phyloP scores from a whole-genome alignment of 2,113 vertebrate species.

The Myotis davidii region DNA sequence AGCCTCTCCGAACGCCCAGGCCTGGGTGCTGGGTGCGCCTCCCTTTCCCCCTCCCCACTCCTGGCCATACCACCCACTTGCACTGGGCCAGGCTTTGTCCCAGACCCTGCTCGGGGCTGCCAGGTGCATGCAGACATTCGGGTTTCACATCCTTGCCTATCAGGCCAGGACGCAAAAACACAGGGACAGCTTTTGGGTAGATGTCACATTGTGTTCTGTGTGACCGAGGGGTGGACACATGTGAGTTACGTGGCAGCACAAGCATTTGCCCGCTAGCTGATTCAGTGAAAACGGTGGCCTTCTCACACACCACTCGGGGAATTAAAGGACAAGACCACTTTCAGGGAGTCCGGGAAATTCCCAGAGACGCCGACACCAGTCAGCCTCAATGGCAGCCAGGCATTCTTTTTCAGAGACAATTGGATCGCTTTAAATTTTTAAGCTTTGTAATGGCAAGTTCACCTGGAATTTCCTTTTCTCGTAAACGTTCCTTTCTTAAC shows the following conservation, averaged over 20 bases:
- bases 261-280: not conserved
- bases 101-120: too few relatives aligned
- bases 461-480: constrained; percentile 22
- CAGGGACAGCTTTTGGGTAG: not conserved
- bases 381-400: not conserved
- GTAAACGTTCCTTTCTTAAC: not conserved
- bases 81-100: not conserved
- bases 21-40: not conserved
- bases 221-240: not conserved
- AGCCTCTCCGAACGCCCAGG: not conserved
- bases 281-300: not conserved
- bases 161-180: not conserved
- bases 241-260: not conserved
- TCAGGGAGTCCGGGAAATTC: not conserved
- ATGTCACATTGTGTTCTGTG: not conserved
- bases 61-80: not conserved
- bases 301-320: not conserved
- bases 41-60: not conserved
- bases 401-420: not conserved
- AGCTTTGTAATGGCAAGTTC: not conserved
- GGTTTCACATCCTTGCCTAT: not conserved
- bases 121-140: not conserved
- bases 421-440: not conserved
- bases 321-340: not conserved
- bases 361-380: fast-evolving